These are phyloP conservation scores for Zosterops borbonicus DNA, from an alignment of 2,113 vertebrate genomes.

Conservation along the genomic window DNA sequence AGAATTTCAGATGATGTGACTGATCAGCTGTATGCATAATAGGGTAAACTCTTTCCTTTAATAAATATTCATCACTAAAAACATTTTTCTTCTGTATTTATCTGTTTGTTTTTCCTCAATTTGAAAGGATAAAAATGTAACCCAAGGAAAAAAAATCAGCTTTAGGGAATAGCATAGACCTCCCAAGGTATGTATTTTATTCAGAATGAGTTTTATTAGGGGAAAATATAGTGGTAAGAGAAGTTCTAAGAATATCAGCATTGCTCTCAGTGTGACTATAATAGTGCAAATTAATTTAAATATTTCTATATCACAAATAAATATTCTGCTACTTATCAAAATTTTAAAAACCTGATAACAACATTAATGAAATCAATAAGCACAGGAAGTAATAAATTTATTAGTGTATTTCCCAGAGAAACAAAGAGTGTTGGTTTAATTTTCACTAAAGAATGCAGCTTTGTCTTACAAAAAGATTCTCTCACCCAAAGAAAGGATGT, in stretches of 20 bases:
- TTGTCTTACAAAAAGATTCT: not conserved
- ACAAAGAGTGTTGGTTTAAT: not conserved
- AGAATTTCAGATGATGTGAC: not conserved
- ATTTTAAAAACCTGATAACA: slow-evolving; percentile 19
- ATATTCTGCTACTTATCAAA: not conserved
- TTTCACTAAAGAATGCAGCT: not conserved
- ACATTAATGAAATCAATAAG: slow-evolving; percentile 34
- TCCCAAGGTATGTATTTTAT: not conserved
- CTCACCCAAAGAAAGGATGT: not conserved
- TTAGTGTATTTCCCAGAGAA: slow-evolving; percentile 32
- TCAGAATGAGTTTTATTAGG: not conserved
- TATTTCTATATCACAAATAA: not conserved
- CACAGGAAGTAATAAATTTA: slow-evolving; percentile 17
- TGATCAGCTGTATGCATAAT: not conserved
- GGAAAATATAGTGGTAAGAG: not conserved
- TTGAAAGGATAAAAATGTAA: not conserved
- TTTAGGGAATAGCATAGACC: not conserved
- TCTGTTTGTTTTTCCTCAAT: not conserved
- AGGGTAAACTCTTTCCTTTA: not conserved
- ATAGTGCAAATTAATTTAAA: not conserved
- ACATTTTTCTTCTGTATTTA: not conserved
- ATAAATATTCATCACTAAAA: not conserved
- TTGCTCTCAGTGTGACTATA: not conserved
- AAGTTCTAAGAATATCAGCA: not conserved
- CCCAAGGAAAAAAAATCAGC: not conserved